Evolutionary conservation across 2,113 vertebrate species (phyloP).

Genomic region (Monopterus albus): DNA sequence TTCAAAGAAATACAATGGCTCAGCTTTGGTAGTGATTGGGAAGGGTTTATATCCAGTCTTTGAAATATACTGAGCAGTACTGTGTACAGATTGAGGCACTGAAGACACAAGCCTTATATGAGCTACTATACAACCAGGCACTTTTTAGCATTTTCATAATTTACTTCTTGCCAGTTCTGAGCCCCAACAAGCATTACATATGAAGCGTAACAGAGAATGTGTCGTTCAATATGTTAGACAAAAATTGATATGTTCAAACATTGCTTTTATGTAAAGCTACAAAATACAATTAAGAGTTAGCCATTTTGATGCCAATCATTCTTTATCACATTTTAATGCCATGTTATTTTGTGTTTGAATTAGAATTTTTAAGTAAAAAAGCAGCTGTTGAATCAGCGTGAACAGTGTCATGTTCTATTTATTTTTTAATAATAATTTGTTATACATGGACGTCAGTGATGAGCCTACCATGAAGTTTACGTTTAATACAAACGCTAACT

Average conservation of each 20-base stretch:
- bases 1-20: neutral
- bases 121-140: neutral
- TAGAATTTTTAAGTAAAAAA: slow-evolving; percentile 33
- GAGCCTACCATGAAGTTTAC: too few species aligned
- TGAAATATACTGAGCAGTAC: neutral
- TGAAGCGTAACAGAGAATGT: neutral
- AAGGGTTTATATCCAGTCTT: neutral
- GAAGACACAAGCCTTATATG: neutral
- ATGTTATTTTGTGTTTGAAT: slow-evolving; percentile 16
- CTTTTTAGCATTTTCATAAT: slow-evolving; percentile 12
- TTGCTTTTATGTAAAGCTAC: slow-evolving; percentile 22
- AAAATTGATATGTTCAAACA: slow-evolving; percentile 8
- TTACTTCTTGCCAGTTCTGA: slow-evolving; percentile 18
- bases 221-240: neutral
- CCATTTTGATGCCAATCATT: slow-evolving; percentile 24
- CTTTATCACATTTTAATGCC: slow-evolving; percentile 7
- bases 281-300: slow-evolving; percentile 11
- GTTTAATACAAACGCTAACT: too few species aligned
- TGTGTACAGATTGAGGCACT: neutral
- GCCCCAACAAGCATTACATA: slow-evolving; percentile 6
- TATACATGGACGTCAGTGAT: too few species aligned
- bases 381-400: neutral
- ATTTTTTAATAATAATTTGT: too few species aligned
- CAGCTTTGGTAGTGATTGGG: neutral
- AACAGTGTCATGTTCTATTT: neutral